These are phyloP conservation scores for Callionymus lyra DNA, from an alignment of 2,113 vertebrate species.

Conservation along the genomic window DNA sequence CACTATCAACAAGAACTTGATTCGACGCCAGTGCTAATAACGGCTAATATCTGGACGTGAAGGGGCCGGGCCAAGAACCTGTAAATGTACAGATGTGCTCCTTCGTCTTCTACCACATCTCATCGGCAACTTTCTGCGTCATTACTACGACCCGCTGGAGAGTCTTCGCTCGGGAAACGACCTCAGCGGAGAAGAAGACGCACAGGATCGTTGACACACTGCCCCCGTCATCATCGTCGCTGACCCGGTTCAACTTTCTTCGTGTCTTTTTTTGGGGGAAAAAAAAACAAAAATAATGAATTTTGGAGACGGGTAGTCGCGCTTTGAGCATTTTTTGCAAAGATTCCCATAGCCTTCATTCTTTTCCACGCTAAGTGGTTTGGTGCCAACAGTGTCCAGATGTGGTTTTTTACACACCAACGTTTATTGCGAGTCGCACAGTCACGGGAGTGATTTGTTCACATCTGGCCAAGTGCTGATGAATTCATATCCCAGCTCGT, in stretches of 20 bases:
- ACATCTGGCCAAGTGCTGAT: too few species aligned
- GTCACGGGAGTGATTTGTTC: too few species aligned
- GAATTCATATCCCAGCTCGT: too few species aligned
- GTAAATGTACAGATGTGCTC: slow-evolving; percentile 39
- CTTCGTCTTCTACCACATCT: slow-evolving; percentile 15
- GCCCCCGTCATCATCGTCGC: slow-evolving; percentile 12
- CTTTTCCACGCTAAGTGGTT: too few species aligned
- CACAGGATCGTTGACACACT: slow-evolving; percentile 2
- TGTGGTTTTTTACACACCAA: too few species aligned
- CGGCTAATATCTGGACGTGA: slow-evolving; percentile 29
- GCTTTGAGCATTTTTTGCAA: too few species aligned
- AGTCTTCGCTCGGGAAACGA: slow-evolving; percentile 4
- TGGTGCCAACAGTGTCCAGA: too few species aligned
- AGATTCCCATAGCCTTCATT: too few species aligned
- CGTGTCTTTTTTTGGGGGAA: not conserved
- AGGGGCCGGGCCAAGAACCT: slow-evolving; percentile 18
- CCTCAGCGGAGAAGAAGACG: slow-evolving; percentile 4
- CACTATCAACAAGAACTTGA: slow-evolving; percentile 42
- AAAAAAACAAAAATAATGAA: too few species aligned
- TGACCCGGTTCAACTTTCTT: too few species aligned
- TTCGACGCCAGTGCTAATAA: slow-evolving; percentile 31
- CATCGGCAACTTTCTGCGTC: slow-evolving; percentile 8
- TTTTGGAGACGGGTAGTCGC: too few species aligned
- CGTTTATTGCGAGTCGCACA: too few species aligned
- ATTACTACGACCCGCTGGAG: not conserved